Evolutionary conservation across 2,888 invertebrate species (phyloP).

Genomic region (Melieria picta): DNA sequence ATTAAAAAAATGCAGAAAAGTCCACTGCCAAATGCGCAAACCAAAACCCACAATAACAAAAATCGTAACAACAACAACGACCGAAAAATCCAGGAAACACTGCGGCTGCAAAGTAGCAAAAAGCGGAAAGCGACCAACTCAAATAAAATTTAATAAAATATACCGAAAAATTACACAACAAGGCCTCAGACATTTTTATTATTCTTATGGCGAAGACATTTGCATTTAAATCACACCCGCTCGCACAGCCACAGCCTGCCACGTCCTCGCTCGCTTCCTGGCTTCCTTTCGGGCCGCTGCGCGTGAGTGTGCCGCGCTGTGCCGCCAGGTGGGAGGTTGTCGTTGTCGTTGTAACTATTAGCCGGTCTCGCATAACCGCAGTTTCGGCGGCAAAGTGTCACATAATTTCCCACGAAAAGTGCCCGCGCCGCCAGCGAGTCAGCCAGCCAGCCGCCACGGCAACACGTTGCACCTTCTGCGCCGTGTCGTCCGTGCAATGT

Average conservation of each 20-base stretch:
- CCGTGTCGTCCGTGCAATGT: too few relatives aligned
- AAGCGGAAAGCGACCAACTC: constrained; percentile 9
- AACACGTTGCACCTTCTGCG: not conserved
- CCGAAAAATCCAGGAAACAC: too few relatives aligned
- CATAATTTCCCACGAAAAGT: constrained; percentile 40
- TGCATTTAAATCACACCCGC: constrained; percentile 45
- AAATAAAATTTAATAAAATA: constrained; percentile 10
- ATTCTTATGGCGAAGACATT: constrained; percentile 41
- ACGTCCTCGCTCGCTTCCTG: constrained; percentile 5
- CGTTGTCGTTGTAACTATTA: too few relatives aligned
- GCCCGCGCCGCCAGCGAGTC: constrained; percentile 5
- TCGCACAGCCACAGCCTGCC: not conserved
- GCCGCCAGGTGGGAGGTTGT: too few relatives aligned
- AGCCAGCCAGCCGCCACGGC: not conserved
- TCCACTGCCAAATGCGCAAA: too few relatives aligned
- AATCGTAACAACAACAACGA: too few relatives aligned
- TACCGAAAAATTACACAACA: constrained; percentile 18
- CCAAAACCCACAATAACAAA: too few relatives aligned
- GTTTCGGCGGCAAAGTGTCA: constrained; percentile 32
- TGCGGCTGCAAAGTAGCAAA: constrained; percentile 15
- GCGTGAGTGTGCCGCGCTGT: not conserved
- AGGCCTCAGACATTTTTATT: constrained; percentile 45
- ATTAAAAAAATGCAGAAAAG: too few relatives aligned
- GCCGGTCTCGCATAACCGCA: constrained; percentile 10
- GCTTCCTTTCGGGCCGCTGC: not conserved